Base-by-base conservation (phyloP, 2,113 vertebrate species). In the Asarcornis scutulata region DNA sequence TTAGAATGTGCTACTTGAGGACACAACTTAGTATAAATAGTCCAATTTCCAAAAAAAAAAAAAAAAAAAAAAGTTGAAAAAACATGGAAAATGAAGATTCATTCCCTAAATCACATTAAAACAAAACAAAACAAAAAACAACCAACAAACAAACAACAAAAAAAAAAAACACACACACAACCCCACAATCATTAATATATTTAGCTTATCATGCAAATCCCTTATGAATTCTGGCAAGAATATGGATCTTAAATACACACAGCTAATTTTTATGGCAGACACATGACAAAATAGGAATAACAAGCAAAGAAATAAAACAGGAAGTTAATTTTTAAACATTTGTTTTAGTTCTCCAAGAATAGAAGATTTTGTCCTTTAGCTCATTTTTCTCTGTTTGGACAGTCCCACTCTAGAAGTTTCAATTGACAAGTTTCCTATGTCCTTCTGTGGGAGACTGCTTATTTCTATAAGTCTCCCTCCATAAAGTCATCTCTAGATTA, bases 331-430 rank as follows among this genome's bases (percentile, higher is more conserved):
- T 68, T 62, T 29, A 67, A 91, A 50, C 3, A 50, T 88, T 76
- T 0, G 0, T 3, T 22, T 48, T 10, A 66, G 23, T 75, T 79
- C 36, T 32, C 20, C 50, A 7, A 40, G 79, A 93, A 48, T 0
- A 38, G 27, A 77, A 73, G 7, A 56, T 20, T 64, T 73, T 66
- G 17, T 32, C 27, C 18, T 76, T 55, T 25, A 56, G 17, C 26
- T 26, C 1, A 13, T 55, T 73, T 78, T 92, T 34, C 20, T 75
- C 27, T 26, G 29, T 66, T 77, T 64, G 16, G 8, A 48, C 14
- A 50, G 31, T 46, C 20, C 32, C 2, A 0, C n/a, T 17, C 64
- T 26, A 60, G 8, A 79, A 64, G 20, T 40, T 89, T 77, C 44
- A 94, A 73, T 80, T 15, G 0, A 32, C 20, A 79, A 62, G 23